phyloP scores from a whole-genome alignment of 2,888 invertebrate species.

The Melinaea menophilus region DNA sequence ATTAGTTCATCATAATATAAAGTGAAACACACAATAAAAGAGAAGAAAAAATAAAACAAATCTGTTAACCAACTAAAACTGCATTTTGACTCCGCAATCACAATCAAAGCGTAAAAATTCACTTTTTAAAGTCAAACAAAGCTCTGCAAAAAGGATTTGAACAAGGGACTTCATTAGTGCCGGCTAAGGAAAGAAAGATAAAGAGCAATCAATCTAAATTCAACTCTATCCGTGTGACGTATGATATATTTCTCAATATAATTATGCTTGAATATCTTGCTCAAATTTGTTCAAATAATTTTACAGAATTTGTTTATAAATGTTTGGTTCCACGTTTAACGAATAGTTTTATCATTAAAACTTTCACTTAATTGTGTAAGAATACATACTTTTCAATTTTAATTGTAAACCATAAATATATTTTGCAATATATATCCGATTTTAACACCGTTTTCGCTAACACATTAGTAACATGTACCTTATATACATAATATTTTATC shows the following conservation, averaged over 20 bases:
- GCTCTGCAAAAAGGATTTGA: slow-evolving; percentile 29
- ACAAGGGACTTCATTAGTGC: slow-evolving; percentile 35
- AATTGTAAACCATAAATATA: too few species aligned
- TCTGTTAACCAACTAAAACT: background rate
- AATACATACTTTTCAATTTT: too few species aligned
- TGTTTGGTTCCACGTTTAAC: slow-evolving; percentile 25
- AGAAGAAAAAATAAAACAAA: background rate
- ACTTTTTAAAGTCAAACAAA: slow-evolving; percentile 33
- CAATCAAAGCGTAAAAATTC: slow-evolving; percentile 29
- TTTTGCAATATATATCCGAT: too few species aligned
- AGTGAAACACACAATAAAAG: background rate
- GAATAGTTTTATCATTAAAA: slow-evolving; percentile 22
- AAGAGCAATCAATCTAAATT: slow-evolving; percentile 17
- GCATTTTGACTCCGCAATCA: slow-evolving; percentile 20
- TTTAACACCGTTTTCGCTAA: too few species aligned
- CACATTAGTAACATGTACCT: background rate
- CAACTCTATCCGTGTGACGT: background rate
- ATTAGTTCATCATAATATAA: too few species aligned
- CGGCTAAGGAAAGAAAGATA: slow-evolving; percentile 28
- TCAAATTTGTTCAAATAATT: slow-evolving; percentile 32
- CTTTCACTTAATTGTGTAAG: slow-evolving; percentile 8
- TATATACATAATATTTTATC: background rate
- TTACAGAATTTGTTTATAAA: slow-evolving; percentile 31
- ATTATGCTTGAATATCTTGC: slow-evolving; percentile 15
- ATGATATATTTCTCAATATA: slow-evolving; percentile 15